Percentiles rank a stretch among this genome's conserved stretches.
phyloP scores from a whole-genome alignment of 2,797 vertebrate species.

The Periparus ater region DNA sequence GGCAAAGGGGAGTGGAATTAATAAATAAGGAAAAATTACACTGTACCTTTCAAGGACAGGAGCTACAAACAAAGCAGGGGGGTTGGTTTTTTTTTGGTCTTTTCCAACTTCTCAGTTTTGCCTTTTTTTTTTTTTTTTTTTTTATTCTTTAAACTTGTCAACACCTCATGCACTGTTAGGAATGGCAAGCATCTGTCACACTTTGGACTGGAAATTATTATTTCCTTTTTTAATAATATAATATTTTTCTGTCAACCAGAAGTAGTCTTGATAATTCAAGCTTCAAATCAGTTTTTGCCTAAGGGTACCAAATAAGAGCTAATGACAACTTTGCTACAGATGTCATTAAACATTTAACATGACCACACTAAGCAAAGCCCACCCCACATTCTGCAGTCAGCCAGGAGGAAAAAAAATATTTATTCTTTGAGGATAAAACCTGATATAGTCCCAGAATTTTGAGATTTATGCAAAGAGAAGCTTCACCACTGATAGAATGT shows the following conservation, averaged over 20 bases:
- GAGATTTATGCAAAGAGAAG: neutral
- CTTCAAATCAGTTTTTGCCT: slow-evolving; percentile 69
- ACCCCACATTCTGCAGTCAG: neutral
- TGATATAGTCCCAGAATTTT: neutral
- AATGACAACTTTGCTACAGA: slow-evolving; percentile 64
- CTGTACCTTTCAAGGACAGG: slow-evolving; percentile 36
- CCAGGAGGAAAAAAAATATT: neutral
- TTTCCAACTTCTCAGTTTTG: neutral
- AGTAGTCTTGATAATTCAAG: slow-evolving; percentile 64
- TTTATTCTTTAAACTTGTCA: neutral
- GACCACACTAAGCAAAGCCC: slow-evolving; percentile 33
- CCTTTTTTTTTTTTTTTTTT: neutral
- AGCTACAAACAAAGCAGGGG: neutral
- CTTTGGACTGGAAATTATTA: slow-evolving; percentile 29
- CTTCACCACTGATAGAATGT: neutral
- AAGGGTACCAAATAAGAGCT: slow-evolving; percentile 53
- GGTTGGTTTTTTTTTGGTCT: neutral
- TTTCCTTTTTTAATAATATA: slow-evolving; percentile 41
- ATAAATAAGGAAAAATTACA: slow-evolving; percentile 31
- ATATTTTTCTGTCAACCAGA: slow-evolving; percentile 52
- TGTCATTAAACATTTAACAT: slow-evolving; percentile 58
- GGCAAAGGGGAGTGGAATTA: slow-evolving; percentile 34
- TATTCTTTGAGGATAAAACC: neutral
- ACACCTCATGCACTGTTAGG: slow-evolving; percentile 7
- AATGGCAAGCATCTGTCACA: slow-evolving; percentile 48